Evolutionary conservation across 37 sponge, comb jelly and placozoan genomes (phyloP).

Genomic region (Theonella swinhoei): DNA sequence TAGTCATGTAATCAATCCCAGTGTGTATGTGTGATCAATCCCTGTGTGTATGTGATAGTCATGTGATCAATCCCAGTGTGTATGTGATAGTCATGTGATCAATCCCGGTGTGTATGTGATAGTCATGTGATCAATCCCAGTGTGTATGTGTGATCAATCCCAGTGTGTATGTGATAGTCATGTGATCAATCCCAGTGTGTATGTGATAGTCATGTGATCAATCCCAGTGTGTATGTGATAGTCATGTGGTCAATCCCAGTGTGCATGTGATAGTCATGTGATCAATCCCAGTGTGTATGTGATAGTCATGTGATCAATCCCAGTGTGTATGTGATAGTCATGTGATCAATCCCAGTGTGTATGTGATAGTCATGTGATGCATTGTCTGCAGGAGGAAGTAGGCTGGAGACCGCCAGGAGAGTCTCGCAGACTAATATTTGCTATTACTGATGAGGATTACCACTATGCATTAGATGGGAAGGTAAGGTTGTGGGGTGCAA

Average conservation of each 20-base stretch:
- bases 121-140: not conserved
- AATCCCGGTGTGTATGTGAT: too few relatives aligned
- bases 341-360: too few relatives aligned
- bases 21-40: not conserved
- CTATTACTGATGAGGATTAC: slow-evolving; percentile 80
- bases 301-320: too few relatives aligned
- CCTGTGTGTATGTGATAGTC: too few relatives aligned
- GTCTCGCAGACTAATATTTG: slow-evolving; percentile 67
- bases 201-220: not conserved
- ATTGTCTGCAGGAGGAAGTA: slow-evolving; percentile 33
- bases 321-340: not conserved
- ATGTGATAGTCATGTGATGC: too few relatives aligned
- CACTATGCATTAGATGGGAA: slow-evolving; percentile 85
- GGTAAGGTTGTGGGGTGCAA: slow-evolving; percentile 29
- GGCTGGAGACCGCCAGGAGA: slow-evolving; percentile 65
- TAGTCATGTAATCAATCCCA: too few relatives aligned
- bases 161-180: too few relatives aligned
- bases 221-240: too few relatives aligned
- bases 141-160: not conserved
- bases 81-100: not conserved
- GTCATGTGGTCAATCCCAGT: too few relatives aligned
- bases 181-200: too few relatives aligned
- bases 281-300: too few relatives aligned
- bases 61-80: too few relatives aligned
- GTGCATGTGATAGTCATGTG: not conserved